Conservation (phyloP, 1,140 invertebrate species). For the Drosophila subpulchrella region DNA sequence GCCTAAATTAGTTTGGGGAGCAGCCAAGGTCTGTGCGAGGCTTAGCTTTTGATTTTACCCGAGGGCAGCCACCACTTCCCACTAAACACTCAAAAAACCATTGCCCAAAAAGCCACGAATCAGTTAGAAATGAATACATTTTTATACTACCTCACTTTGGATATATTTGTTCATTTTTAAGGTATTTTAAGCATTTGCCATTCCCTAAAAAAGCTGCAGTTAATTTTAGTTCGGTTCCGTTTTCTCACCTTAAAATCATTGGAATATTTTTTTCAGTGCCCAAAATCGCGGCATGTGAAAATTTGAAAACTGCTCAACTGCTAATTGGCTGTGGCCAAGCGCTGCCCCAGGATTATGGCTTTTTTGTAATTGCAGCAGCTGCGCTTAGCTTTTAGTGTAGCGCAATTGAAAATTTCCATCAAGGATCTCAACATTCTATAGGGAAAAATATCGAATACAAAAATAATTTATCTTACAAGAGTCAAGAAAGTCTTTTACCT, state of each 20-base stretch:
- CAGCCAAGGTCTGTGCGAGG: constrained; percentile 45
- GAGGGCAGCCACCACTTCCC: not conserved
- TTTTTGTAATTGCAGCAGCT: constrained; percentile 57
- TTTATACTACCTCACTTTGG: not conserved
- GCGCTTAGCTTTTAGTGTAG: constrained; percentile 4
- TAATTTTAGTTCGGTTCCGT: too few relatives aligned
- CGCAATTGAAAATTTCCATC: not conserved
- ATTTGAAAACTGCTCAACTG: constrained; percentile 73
- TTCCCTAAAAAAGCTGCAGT: not conserved
- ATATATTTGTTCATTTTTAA: not conserved
- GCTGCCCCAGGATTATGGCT: constrained; percentile 18
- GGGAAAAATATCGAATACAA: not conserved
- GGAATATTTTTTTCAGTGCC: not conserved
- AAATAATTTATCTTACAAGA: not conserved
- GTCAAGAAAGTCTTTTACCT: too few relatives aligned
- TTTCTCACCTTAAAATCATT: not conserved
- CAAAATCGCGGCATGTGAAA: constrained; percentile 34
- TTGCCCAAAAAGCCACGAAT: not conserved
- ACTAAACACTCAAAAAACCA: constrained; percentile 2
- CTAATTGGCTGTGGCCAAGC: constrained; percentile 68
- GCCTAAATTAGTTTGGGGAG: constrained; percentile 71
- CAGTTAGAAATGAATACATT: too few relatives aligned
- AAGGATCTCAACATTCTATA: not conserved
- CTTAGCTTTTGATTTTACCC: constrained; percentile 41
- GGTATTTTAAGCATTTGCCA: not conserved